These are phyloP conservation scores for Agrilus planipennis DNA, from an alignment of 1,140 invertebrate genomes.

Conservation along the genomic window DNA sequence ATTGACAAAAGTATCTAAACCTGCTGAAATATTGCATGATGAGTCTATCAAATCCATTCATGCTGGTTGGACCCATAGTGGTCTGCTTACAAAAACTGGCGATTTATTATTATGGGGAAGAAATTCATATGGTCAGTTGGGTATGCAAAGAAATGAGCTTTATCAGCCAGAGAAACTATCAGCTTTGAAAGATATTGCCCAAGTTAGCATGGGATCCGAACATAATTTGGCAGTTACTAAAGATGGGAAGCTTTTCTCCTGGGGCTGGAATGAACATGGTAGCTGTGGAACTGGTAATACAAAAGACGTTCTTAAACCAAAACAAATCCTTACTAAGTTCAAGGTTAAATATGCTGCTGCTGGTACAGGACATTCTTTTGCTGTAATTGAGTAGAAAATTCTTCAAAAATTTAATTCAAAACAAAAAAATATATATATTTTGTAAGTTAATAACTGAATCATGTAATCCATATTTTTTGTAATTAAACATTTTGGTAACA, in stretches of 20 bases:
- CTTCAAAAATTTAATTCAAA: conserved; percentile 10
- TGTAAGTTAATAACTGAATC: too few relatives aligned
- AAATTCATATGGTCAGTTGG: conserved; percentile 69
- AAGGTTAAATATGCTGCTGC: conserved; percentile 35
- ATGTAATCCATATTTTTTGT: too few relatives aligned
- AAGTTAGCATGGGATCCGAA: conserved; percentile 62
- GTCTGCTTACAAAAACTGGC: conserved; percentile 44
- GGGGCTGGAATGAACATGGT: conserved; percentile 88
- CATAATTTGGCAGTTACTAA: conserved; percentile 55
- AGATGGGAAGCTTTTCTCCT: conserved; percentile 51
- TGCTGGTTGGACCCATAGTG: conserved; percentile 65
- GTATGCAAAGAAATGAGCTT: conserved; percentile 23
- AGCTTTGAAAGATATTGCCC: conserved; percentile 35
- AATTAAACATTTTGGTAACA: too few relatives aligned
- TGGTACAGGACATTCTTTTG: conserved; percentile 45
- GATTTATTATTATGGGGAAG: conserved; percentile 61
- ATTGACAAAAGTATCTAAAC: conserved; percentile 39
- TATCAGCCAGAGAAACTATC: conserved; percentile 26
- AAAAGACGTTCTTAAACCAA: conserved; percentile 41
- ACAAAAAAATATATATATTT: conserved; percentile 7
- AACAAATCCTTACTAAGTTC: conserved; percentile 28
- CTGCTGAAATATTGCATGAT: conserved; percentile 35
- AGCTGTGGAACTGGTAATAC: conserved; percentile 65
- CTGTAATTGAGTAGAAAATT: conserved; percentile 32
- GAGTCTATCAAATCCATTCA: conserved; percentile 37